Conservation (phyloP, 2,888 invertebrate genomes). For the Apodemia mormo region DNA sequence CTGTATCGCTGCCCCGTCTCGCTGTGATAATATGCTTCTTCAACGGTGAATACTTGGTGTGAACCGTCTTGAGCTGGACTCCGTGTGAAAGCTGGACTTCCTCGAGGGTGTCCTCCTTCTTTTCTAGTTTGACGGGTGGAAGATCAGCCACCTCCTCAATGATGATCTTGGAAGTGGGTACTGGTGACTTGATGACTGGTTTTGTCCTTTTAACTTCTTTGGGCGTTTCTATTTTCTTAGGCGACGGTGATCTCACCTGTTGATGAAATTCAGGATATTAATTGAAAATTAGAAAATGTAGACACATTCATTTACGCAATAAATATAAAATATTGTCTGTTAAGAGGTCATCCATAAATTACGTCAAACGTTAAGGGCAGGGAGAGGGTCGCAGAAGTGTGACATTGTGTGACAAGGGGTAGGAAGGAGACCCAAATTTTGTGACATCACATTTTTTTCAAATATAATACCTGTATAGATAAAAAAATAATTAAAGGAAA, state of each 20-base stretch:
- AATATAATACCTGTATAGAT: too few species aligned
- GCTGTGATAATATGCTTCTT: conserved; percentile 70
- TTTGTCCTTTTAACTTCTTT: conserved; percentile 29
- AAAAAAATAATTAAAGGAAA: too few species aligned
- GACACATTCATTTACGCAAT: too few species aligned
- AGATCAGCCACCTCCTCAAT: conserved; percentile 51
- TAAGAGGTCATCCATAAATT: too few species aligned
- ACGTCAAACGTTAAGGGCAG: too few species aligned
- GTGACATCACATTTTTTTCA: too few species aligned
- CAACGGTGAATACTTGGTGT: conserved; percentile 62
- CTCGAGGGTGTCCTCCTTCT: conserved; percentile 49
- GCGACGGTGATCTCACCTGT: conserved; percentile 27
- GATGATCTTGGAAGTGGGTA: conserved; percentile 45
- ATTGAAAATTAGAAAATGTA: too few species aligned
- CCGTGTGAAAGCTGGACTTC: conserved; percentile 54
- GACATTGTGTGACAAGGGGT: too few species aligned
- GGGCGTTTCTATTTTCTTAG: conserved; percentile 33
- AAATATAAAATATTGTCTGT: too few species aligned
- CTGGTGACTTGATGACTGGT: conserved; percentile 27
- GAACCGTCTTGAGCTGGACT: conserved; percentile 65
- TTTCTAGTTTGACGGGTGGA: conserved; percentile 42
- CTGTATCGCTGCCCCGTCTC: conserved; percentile 43
- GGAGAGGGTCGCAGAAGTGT: too few species aligned
- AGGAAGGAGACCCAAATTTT: too few species aligned
- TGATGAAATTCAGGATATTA: neutral